Base-by-base conservation (phyloP, 2,888 invertebrate genomes). In the Choreutis nemorana region DNA sequence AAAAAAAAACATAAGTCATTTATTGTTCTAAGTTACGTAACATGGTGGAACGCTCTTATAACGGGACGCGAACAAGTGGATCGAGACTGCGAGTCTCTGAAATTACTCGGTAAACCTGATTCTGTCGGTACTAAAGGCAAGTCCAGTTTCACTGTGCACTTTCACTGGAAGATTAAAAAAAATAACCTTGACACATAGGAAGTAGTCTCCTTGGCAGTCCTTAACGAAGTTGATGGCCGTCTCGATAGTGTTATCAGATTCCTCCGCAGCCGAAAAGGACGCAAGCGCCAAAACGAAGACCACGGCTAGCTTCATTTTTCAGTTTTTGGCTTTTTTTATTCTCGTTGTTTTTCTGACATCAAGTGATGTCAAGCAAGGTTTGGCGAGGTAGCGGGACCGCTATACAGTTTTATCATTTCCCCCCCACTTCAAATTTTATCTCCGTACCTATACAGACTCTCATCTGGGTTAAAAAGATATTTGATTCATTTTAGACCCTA, bases 131-230 rank as follows among this genome's bases (percentile, higher is more conserved):
- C 49, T 44, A 36, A 37, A n/a, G 48, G 38, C 55, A 55, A 54
- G 44, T 42, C 41, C 33, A 44, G 36, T 45, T 47, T 42, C 55
- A 57, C 55, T 48, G 31, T 42, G 36, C 77, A 73, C 73, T 77
- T 72, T 73, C 75, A 71, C 73, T 64, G 48, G 24, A 14, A 48
- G 51, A 43, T 50, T 54, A 49, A 45, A 47, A 48, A 54, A 52
- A 55, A 50, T 64, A 51, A 89, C 89, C 85, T 90, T 90, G 49
- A 89, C 79, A 77, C 90, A 90, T 47, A 86, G 57, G 38, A 83
- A 71, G 63, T 89, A 81, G 45, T 87, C 85, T 48, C 83, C 85
- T 45, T 82, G 78, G 64, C 90, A 90, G 50, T 86, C 86, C 72
- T 87, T 83, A 37, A 89, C 75, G 60, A 89, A 85, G 54, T 81